Percentiles rank a stretch among this genome's conserved stretches.
Evolutionary conservation across 2,888 invertebrate species (phyloP).

Genomic region (Lepas anatifera): DNA sequence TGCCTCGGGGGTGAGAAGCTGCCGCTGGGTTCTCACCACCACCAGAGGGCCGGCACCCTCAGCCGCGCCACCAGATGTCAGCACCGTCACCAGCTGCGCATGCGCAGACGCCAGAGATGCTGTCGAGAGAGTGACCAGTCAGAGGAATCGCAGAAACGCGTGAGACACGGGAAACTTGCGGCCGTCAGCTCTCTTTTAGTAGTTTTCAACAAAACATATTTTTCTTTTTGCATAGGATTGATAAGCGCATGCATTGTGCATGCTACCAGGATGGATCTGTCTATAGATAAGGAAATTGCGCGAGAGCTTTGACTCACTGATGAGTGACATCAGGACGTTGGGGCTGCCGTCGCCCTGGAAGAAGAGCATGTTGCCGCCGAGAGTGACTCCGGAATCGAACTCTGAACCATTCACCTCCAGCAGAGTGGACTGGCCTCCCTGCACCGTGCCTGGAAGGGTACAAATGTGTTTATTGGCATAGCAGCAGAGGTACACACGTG

Average conservation of each 20-base stretch:
- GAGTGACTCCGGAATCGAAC: constrained; percentile 27
- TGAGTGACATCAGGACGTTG: constrained; percentile 13
- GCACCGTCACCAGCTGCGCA: neutral
- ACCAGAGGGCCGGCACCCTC: neutral
- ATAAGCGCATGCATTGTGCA: too few relatives aligned
- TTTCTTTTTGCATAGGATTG: too few relatives aligned
- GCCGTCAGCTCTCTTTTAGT: too few relatives aligned
- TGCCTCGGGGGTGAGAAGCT: neutral
- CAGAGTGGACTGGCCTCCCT: constrained; percentile 23
- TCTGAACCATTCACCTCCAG: constrained; percentile 26
- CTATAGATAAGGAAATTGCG: too few relatives aligned
- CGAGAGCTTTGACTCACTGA: neutral
- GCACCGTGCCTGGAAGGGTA: constrained; percentile 18
- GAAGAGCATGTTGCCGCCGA: constrained; percentile 27
- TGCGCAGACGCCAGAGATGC: neutral
- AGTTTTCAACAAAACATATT: too few relatives aligned
- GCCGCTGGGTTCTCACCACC: neutral
- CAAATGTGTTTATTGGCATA: too few relatives aligned
- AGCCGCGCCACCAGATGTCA: neutral
- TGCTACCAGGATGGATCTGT: too few relatives aligned
- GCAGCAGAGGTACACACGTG: too few relatives aligned
- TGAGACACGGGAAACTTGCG: too few relatives aligned
- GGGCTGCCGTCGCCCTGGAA: constrained; percentile 24
- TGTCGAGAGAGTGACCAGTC: neutral
- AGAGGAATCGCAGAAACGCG: too few relatives aligned